Base-by-base conservation (phyloP, 2,113 vertebrate species). In the Notothenia coriiceps region DNA sequence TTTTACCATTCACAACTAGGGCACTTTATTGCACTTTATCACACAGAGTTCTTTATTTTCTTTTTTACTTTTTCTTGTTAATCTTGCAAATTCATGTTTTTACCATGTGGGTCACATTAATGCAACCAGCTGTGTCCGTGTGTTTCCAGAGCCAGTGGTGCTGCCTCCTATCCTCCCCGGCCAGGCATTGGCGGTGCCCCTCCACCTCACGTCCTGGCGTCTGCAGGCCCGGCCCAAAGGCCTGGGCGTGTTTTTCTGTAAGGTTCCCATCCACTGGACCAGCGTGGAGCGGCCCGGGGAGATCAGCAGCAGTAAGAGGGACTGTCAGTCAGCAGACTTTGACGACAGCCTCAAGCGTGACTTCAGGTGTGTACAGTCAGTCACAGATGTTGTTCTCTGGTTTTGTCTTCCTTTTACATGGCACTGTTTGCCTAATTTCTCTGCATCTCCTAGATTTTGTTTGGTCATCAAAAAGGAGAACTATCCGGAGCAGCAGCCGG, bases 401-500 rank as follows among this genome's bases (percentile, higher is more conserved):
- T 46, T 15, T 51, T 18, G 29, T 52, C 11, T 33, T 43, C 11
- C 17, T 35, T 7, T 12, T 1, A 6, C 10, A 15, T 43, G n/a
- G 18, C 4, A 3, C 10, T 5, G 1, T 61, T 40, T 12, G 1
- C 10, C 14, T 44, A 1, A 5, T 71, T 52, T 47, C 20, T 64
- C 47, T 65, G 33, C 5, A 2, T 76, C 46, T 59, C 20, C 22
- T 22, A 99, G 98, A 93, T 99, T 99, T 85, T 98, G 97, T 70
- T 98, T 99, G 80, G 97, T 98, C 52, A 97, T 99, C 74, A 99
- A 98, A 90, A 99, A 99, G 79, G 98, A 99, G 67, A 97, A 97
- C 82, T 99, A 99, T 29, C 98, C 98, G 0, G 96, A 98, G 49
- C 98, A 99, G 86, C 95, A 97, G 94, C 98, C 98, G 20, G 98